Evolutionary conservation across 2,888 invertebrate species (phyloP).

Genomic region (Portevinia maculata): DNA sequence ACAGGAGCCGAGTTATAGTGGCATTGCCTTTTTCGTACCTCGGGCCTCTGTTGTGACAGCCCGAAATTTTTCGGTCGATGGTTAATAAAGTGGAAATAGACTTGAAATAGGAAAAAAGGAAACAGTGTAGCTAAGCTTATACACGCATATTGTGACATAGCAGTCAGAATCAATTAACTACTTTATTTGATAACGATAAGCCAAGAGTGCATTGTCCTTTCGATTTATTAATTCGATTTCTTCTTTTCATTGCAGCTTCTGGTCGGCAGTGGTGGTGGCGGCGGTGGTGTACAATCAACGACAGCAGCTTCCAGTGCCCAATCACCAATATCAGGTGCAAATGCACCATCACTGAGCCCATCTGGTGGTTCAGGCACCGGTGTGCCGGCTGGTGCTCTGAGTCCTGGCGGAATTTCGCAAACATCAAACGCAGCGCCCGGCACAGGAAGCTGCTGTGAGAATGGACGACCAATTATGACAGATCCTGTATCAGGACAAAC

Average conservation of each 20-base stretch:
- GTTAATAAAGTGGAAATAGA: slow-evolving; percentile 75
- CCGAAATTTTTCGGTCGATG: slow-evolving; percentile 45
- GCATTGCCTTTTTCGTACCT: slow-evolving; percentile 12
- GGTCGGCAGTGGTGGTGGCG: slow-evolving; percentile 77
- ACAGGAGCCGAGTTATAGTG: slow-evolving; percentile 61
- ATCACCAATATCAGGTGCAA: slow-evolving; percentile 90
- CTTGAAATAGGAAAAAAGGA: slow-evolving; percentile 40
- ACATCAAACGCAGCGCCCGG: slow-evolving; percentile 81
- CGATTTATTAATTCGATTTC: slow-evolving; percentile 54
- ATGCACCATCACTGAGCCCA: slow-evolving; percentile 88
- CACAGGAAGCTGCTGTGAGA: slow-evolving; percentile 90
- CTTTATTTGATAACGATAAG: slow-evolving; percentile 38
- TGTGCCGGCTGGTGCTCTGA: slow-evolving; percentile 80
- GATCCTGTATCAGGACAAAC: slow-evolving; percentile 96
- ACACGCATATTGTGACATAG: slow-evolving; percentile 61
- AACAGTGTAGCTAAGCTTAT: slow-evolving; percentile 3
- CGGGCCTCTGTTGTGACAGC: slow-evolving; percentile 67
- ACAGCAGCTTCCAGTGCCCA: slow-evolving; percentile 89
- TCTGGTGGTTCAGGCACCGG: slow-evolving; percentile 84
- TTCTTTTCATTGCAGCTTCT: slow-evolving; percentile 73
- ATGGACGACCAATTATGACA: slow-evolving; percentile 94
- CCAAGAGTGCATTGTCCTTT: background rate
- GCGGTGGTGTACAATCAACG: slow-evolving; percentile 85
- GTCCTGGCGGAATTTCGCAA: slow-evolving; percentile 82
- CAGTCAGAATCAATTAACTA: slow-evolving; percentile 60